These are phyloP conservation scores for Arge pagana DNA, from an alignment of 2,888 invertebrate genomes.

Conservation along the genomic window DNA sequence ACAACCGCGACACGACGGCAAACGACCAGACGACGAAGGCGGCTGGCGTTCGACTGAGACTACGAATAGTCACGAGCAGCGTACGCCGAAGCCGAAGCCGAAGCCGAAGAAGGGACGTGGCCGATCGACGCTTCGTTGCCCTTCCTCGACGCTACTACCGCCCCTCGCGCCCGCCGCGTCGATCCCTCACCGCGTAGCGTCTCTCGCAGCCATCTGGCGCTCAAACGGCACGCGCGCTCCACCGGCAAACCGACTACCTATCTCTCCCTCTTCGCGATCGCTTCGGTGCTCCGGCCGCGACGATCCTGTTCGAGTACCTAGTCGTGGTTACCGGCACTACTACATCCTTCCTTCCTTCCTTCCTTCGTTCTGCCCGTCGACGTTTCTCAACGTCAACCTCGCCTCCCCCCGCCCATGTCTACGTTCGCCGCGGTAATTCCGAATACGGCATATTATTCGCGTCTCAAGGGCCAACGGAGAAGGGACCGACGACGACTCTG, in stretches of 20 bases:
- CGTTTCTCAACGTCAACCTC: too few relatives aligned
- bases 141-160: background rate
- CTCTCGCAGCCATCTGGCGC: conserved; percentile 33
- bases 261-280: background rate
- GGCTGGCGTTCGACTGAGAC: conserved; percentile 43
- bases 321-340: too few relatives aligned
- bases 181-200: background rate
- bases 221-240: conserved; percentile 32
- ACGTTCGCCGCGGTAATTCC: conserved; percentile 24
- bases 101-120: conserved; percentile 31
- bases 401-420: conserved; percentile 22
- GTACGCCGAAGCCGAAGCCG: too few relatives aligned
- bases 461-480: too few relatives aligned
- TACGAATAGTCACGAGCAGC: too few relatives aligned
- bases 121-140: conserved; percentile 31
- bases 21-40: conserved; percentile 33
- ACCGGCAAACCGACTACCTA: conserved; percentile 1
- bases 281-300: too few relatives aligned
- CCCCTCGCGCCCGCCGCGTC: conserved; percentile 1
- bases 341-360: too few relatives aligned
- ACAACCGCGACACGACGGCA: background rate
- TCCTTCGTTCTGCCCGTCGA: too few relatives aligned
- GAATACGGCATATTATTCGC: too few relatives aligned
- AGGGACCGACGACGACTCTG: too few relatives aligned
- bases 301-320: too few relatives aligned